Conservation (phyloP, 1,140 invertebrate genomes). For the Oncopeltus fasciatus region DNA sequence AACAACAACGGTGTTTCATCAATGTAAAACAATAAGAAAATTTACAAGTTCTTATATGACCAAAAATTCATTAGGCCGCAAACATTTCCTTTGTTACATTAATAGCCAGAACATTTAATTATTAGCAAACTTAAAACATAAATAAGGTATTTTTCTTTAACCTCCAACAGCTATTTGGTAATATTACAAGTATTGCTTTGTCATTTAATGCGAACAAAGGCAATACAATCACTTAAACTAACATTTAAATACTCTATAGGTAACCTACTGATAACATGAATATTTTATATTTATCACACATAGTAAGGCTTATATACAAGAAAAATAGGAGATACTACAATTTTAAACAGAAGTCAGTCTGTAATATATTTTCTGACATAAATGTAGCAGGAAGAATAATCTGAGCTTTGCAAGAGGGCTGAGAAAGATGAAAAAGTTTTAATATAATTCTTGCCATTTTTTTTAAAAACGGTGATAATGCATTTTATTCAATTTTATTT, state of each 20-base stretch:
- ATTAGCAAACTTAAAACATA: background rate
- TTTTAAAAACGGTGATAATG: no score
- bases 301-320: background rate
- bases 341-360: no score
- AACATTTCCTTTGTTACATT: background rate
- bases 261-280: background rate
- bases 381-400: no score
- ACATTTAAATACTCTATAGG: constrained; percentile 1
- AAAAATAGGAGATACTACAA: background rate
- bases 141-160: no score
- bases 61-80: constrained; percentile 4
- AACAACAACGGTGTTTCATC: background rate
- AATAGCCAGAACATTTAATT: no score
- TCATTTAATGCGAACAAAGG: background rate
- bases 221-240: background rate
- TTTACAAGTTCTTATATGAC: background rate
- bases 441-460: no score
- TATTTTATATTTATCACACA: constrained; percentile 1
- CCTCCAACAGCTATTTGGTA: no score
- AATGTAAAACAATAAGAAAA: background rate
- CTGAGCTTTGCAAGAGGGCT: no score
- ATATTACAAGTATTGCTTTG: constrained; percentile 1
- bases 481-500: no score
- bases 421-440: no score
- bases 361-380: no score